Conservation (phyloP, 2,113 vertebrate species). For the Nibea albiflora region DNA sequence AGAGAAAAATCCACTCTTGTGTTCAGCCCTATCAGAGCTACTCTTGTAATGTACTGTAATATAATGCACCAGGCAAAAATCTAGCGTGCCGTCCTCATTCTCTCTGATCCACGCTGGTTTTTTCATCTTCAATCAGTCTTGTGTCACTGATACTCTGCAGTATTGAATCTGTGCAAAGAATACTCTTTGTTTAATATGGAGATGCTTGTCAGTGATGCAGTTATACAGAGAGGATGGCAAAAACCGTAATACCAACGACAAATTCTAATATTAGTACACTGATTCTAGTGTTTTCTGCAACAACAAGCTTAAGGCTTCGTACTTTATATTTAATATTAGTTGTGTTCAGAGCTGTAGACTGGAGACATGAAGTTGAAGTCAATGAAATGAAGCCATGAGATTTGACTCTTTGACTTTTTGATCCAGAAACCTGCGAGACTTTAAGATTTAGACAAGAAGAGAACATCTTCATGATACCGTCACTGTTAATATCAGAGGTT, state of each 20-base stretch:
- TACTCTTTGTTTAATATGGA: not conserved
- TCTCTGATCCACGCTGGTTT: conserved; percentile 28
- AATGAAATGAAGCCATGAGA: not conserved
- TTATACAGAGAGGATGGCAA: not conserved
- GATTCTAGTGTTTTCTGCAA: not conserved
- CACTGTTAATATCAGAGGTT: not conserved
- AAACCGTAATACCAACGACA: not conserved
- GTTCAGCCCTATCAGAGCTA: conserved; percentile 47
- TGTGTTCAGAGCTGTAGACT: not conserved
- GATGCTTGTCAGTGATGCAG: conserved; percentile 1
- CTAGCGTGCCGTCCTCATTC: conserved; percentile 38
- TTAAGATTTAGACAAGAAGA: not conserved
- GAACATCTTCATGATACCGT: not conserved
- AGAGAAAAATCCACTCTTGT: conserved; percentile 23
- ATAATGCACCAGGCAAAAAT: conserved; percentile 14
- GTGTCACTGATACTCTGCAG: conserved; percentile 5
- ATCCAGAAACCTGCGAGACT: not conserved
- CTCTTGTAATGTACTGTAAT: conserved; percentile 34
- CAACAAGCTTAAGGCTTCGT: not conserved
- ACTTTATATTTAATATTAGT: too few species aligned
- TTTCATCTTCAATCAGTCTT: conserved; percentile 32
- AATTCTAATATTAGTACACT: not conserved
- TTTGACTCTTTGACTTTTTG: not conserved
- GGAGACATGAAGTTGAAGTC: not conserved
- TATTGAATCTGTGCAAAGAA: conserved; percentile 24